Conservation (phyloP, 1,140 invertebrate genomes). For the Drosophila novamexicana region DNA sequence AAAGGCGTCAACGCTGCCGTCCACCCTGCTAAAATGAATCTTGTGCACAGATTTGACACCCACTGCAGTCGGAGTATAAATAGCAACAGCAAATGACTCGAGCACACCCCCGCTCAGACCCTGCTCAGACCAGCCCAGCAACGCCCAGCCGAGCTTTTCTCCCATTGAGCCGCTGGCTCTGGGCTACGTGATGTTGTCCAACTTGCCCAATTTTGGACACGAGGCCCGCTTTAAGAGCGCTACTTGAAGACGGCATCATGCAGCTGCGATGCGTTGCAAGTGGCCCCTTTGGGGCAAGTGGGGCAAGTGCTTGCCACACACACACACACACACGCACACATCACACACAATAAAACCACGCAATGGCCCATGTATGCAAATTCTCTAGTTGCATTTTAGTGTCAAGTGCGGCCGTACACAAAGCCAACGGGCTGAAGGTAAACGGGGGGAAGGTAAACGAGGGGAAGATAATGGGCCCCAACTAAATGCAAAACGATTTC, state of each 20-base stretch:
- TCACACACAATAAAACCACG: slow-evolving; percentile 1
- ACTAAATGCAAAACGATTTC: slow-evolving; percentile 45
- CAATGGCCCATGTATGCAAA: slow-evolving; percentile 27
- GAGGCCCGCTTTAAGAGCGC: slow-evolving; percentile 19
- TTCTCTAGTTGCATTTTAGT: slow-evolving; percentile 40
- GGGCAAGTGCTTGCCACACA: slow-evolving; percentile 7
- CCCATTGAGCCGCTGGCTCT: slow-evolving; percentile 21
- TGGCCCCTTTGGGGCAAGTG: slow-evolving; percentile 13
- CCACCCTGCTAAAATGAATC: slow-evolving; percentile 25
- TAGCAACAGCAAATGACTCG: slow-evolving; percentile 30
- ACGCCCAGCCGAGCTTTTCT: not conserved
- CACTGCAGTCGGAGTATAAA: slow-evolving; percentile 42
- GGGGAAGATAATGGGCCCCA: slow-evolving; percentile 28
- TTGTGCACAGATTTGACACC: slow-evolving; percentile 49
- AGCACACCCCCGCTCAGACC: not conserved
- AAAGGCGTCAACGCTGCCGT: slow-evolving; percentile 51
- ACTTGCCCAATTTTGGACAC: slow-evolving; percentile 72
- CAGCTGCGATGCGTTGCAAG: slow-evolving; percentile 22
- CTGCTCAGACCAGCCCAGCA: not conserved
- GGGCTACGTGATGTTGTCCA: slow-evolving; percentile 69
- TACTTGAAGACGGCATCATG: slow-evolving; percentile 33
- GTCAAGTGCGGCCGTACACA: slow-evolving; percentile 32
- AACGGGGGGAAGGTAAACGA: slow-evolving; percentile 24
- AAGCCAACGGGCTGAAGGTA: slow-evolving; percentile 29
- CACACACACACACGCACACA: not conserved